A percentile compares a stretch with the other conserved stretches of the same genome.
phyloP scores from a whole-genome alignment of 1,140 invertebrate species.

The Pogonognathellus flavescens region DNA sequence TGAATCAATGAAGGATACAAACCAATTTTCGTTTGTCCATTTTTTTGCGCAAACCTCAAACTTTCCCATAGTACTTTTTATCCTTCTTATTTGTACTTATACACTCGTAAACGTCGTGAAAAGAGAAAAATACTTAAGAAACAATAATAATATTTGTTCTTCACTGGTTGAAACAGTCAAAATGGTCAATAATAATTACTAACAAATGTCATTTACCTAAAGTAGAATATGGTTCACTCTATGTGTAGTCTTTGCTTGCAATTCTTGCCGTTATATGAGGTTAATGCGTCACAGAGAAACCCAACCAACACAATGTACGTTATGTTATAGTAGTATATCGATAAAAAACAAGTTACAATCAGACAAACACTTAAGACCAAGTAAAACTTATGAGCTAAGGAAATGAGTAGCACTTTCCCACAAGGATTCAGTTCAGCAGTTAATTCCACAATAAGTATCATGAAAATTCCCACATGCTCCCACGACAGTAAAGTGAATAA shows the following conservation, averaged over 20 bases:
- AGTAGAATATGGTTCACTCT: neutral
- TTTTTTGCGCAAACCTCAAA: constrained; percentile 48
- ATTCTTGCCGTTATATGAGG: constrained; percentile 31
- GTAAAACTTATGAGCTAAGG: neutral
- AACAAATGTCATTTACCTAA: neutral
- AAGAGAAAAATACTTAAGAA: neutral
- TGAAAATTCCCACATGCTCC: constrained; percentile 42
- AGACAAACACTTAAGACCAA: neutral
- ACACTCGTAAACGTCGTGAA: neutral
- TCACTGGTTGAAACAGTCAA: constrained; percentile 3
- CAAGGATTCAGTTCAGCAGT: constrained; percentile 35
- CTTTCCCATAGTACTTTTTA: constrained; percentile 34
- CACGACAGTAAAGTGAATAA: constrained; percentile 7
- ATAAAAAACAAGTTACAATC: neutral
- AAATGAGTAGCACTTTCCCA: constrained; percentile 28
- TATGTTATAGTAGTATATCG: constrained; percentile 2
- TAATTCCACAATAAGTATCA: constrained; percentile 23
- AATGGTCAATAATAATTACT: constrained; percentile 2
- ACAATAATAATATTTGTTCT: neutral
- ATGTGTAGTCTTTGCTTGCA: constrained; percentile 9
- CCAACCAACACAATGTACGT: constrained; percentile 20
- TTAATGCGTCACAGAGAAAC: constrained; percentile 41
- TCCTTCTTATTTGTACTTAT: neutral
- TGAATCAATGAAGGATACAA: constrained; percentile 53
- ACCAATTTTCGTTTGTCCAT: constrained; percentile 50